Conservation (phyloP, 2,888 invertebrate genomes). For the Hemithea aestivaria region DNA sequence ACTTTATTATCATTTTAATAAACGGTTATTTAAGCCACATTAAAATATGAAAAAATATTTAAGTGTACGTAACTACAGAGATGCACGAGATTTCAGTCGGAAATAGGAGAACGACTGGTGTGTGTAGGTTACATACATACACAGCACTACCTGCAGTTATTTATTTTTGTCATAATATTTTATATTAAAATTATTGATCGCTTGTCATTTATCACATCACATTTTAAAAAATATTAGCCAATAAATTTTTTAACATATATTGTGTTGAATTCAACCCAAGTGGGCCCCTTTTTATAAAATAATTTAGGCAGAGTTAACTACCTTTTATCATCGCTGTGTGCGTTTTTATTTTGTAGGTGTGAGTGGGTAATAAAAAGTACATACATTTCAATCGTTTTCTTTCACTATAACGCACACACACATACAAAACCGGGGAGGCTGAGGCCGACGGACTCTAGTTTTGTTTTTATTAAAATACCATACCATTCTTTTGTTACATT, state of each 20-base stretch:
- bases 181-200: too few relatives aligned
- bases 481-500: slow-evolving; percentile 27
- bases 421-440: slow-evolving; percentile 38
- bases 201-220: too few relatives aligned
- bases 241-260: background rate
- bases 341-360: slow-evolving; percentile 27
- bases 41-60: slow-evolving; percentile 4
- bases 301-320: slow-evolving; percentile 31
- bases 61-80: slow-evolving; percentile 20
- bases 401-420: slow-evolving; percentile 39
- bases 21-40: too few relatives aligned
- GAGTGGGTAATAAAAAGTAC: slow-evolving; percentile 32
- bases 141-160: slow-evolving; percentile 1
- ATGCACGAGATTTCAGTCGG: slow-evolving; percentile 19
- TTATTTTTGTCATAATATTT: too few relatives aligned
- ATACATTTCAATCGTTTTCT: slow-evolving; percentile 41
- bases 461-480: slow-evolving; percentile 63
- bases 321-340: slow-evolving; percentile 26
- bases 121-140: slow-evolving; percentile 7
- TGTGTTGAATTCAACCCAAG: slow-evolving; percentile 38
- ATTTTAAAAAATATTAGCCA: slow-evolving; percentile 1
- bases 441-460: slow-evolving; percentile 43
- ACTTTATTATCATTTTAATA: too few relatives aligned
- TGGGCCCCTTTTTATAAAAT: slow-evolving; percentile 53
- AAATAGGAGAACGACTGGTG: background rate